Evolutionary conservation across 1,140 invertebrate species (phyloP), one percentile per base, ranked within the genome.

Genomic region (Heliconius melpomene): DNA sequence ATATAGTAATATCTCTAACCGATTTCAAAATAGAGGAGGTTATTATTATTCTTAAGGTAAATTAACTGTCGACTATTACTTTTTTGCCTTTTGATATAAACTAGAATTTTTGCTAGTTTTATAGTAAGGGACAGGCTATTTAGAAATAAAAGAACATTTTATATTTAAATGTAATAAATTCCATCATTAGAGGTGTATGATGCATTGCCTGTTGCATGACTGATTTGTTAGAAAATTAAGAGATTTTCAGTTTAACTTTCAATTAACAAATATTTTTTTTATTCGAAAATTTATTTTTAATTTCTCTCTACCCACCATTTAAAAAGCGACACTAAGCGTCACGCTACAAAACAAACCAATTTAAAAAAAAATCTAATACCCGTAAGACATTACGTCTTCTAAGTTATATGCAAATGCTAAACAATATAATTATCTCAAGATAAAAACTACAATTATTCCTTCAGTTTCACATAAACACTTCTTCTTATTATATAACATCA

Each of bases 151-250:
- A 46, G 13, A 46, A 16, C 13, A 5, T 16, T 16, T 13, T 0
- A 16, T 3, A 46, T 46, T 46, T 46, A 16, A 46, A 5, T 46
- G 40, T 16, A 46, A 46, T 16, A 88, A 91, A 90, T 93, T 92
- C 92, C 91, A 94, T 94, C 92, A 91, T 93, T 93, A 93, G 7
- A 36, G 32, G 0, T 92, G 87, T 88, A 85, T 93, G 93, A 94
- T 93, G 91, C 90, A 94, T 89, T 88, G 89, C 87, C 85, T 80
- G 13, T 46, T 90, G 90, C 90, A 90, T 91, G 90, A 92, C 89
- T 91, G 89, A 79, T 88, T 79, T 79, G 70, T 20, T 52, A 2
- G 1, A 52, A 52, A 1, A 52, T 52, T 52, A 7, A 20, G 0
- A 20, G 18, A 52, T 52, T 46, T 46, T 46, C 13, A 46, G 40